Conservation (phyloP, 2,113 vertebrate species). For the Columbina picui region DNA sequence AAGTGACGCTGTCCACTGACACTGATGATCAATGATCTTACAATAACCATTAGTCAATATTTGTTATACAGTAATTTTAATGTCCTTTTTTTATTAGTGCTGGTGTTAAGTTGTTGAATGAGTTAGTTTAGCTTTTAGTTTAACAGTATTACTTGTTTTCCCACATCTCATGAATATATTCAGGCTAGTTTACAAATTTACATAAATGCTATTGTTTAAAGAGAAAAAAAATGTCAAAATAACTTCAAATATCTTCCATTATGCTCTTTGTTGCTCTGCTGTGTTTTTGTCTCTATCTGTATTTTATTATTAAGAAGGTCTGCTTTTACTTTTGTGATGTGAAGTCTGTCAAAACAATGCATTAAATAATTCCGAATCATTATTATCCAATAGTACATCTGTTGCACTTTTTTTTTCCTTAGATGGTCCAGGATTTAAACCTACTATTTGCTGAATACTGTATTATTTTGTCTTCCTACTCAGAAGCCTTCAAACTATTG, state of each 20-base stretch:
- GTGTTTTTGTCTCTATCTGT: conserved; percentile 68
- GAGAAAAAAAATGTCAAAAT: conserved; percentile 72
- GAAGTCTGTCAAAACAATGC: conserved; percentile 80
- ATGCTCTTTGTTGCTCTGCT: conserved; percentile 65
- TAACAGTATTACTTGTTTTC: conserved; percentile 37
- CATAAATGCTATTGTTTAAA: conserved; percentile 62
- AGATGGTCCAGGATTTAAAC: conserved; percentile 43
- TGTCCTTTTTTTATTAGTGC: background rate
- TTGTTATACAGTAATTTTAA: background rate
- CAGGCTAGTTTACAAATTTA: conserved; percentile 68
- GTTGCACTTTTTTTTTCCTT: background rate
- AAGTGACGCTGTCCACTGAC: background rate
- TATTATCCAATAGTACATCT: conserved; percentile 61
- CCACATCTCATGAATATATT: conserved; percentile 41
- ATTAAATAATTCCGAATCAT: conserved; percentile 75
- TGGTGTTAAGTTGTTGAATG: background rate
- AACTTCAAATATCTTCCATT: conserved; percentile 70
- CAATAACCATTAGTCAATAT: background rate
- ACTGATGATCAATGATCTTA: background rate
- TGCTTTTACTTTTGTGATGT: conserved; percentile 71
- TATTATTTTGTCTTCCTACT: background rate
- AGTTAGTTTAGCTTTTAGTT: conserved; percentile 20
- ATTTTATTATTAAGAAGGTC: conserved; percentile 74
- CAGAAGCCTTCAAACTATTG: background rate
- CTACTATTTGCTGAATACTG: background rate